Base-by-base conservation (phyloP, 1,140 invertebrate species). In the Drosophila neocordata region DNA sequence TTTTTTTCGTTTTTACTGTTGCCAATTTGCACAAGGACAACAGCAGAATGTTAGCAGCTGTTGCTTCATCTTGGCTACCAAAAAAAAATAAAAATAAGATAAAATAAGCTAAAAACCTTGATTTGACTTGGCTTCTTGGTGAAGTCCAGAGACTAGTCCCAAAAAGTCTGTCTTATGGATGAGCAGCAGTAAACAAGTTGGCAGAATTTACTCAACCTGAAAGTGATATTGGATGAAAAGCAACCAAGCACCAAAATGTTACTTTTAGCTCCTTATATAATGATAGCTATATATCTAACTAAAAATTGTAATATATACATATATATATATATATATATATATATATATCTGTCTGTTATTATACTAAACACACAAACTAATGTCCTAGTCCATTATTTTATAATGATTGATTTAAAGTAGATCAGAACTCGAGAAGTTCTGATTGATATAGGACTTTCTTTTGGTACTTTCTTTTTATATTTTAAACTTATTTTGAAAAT, bases 11-110 rank as follows among this genome's bases (percentile, higher is more conserved):
- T 31, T 37, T 60, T 35, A 31, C 68, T 65, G 20, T 69, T 60
- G 22, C 41, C 35, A 69, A 68, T 65, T 56, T 63, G 31, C 9
- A 35, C 65, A 66, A 59, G 74, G 77, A 73, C 80, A 72, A 68
- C 51, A 64, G 64, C 72, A 76, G 52, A 53, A 41, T 56, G 7
- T 53, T 63, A 64, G 62, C 82, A 87, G 82, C 82, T 85, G 82
- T 82, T 82, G 78, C 78, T 80, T 58, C 69, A 70, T 69, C 18
- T 56, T 56, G 53, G 27, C 27, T 35, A 56, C 13, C 53, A 56
- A 12, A 35, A 12, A 20, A 18, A 48, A 20, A 48, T 20, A 20
- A 31, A 31, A 31, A 48, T 20, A 48, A 48, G n/a, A 44, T 44
- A 18, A 44, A 48, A 48, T 48, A 48, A 48, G 41, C 41, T 15